Conservation (phyloP, 2,113 vertebrate genomes). For the Pampusana beccarii region DNA sequence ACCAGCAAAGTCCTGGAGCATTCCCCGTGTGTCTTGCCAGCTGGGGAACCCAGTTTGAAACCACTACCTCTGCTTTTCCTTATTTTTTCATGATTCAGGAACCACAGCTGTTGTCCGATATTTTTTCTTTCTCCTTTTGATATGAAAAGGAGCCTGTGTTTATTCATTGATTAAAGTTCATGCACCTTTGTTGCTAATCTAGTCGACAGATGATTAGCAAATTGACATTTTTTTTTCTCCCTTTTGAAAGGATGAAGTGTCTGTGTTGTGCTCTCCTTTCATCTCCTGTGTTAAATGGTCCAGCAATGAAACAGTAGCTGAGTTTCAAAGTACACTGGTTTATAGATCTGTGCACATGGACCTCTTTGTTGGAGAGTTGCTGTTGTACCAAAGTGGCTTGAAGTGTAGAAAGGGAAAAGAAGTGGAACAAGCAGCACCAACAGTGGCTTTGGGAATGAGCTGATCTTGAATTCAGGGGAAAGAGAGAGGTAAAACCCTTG, state of each 20-base stretch:
- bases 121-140: not conserved
- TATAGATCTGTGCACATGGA: not conserved
- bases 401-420: not conserved
- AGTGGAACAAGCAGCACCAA: not conserved
- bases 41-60: not conserved
- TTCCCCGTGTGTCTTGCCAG: not conserved
- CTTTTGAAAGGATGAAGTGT: slow-evolving; percentile 16
- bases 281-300: slow-evolving; percentile 13
- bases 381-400: not conserved
- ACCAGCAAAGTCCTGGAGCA: not conserved
- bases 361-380: not conserved
- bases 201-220: slow-evolving; percentile 43
- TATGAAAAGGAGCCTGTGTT: slow-evolving; percentile 13
- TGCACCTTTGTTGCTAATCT: slow-evolving; percentile 34
- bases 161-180: slow-evolving; percentile 27
- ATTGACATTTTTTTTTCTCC: slow-evolving; percentile 1
- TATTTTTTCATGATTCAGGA: not conserved
- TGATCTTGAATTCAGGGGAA: not conserved
- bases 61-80: not conserved
- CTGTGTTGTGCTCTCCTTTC: slow-evolving; percentile 39
- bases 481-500: not conserved
- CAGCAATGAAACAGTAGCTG: slow-evolving; percentile 5
- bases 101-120: not conserved
- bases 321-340: slow-evolving; percentile 8
- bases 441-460: not conserved